Conservation (phyloP, 2,797 vertebrate genomes). For the Choloepus didactylus region DNA sequence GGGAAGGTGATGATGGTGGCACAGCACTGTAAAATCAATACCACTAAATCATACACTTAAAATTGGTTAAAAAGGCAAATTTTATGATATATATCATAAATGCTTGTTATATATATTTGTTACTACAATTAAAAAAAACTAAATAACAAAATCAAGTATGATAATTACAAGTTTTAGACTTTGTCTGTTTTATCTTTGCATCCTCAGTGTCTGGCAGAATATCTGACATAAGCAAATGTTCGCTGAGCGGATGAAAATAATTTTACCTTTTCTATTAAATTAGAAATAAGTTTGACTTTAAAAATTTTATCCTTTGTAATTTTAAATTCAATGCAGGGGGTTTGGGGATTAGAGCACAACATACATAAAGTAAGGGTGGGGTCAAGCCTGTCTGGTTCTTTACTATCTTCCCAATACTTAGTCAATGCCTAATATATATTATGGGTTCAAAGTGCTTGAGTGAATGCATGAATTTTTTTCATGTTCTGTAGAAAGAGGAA, state of each 20-base stretch:
- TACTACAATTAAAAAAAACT: too few species aligned
- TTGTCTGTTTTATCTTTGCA: neutral
- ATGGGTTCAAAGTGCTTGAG: neutral
- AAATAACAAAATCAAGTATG: neutral
- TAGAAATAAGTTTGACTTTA: constrained; percentile 49
- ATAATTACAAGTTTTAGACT: neutral
- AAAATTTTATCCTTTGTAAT: constrained; percentile 23
- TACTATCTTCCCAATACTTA: neutral
- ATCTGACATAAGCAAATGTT: neutral
- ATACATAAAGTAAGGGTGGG: neutral
- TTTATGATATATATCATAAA: too few species aligned
- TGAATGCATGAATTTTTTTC: neutral
- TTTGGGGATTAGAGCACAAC: neutral
- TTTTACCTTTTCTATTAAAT: constrained; percentile 12
- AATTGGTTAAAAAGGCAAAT: too few species aligned
- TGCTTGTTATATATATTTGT: too few species aligned
- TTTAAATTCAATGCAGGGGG: neutral
- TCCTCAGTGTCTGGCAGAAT: constrained; percentile 9
- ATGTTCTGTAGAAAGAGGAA: constrained; percentile 3
- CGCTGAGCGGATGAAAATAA: neutral
- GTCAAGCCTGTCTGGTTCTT: neutral
- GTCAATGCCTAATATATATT: neutral
- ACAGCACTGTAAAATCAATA: too few species aligned
- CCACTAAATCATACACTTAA: too few species aligned
- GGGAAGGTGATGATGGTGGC: too few species aligned